Evolutionary conservation across 1,140 invertebrate genomes (phyloP), one percentile per base, ranked within the genome.

Genomic region (Pseudomyrmex pallidus): DNA sequence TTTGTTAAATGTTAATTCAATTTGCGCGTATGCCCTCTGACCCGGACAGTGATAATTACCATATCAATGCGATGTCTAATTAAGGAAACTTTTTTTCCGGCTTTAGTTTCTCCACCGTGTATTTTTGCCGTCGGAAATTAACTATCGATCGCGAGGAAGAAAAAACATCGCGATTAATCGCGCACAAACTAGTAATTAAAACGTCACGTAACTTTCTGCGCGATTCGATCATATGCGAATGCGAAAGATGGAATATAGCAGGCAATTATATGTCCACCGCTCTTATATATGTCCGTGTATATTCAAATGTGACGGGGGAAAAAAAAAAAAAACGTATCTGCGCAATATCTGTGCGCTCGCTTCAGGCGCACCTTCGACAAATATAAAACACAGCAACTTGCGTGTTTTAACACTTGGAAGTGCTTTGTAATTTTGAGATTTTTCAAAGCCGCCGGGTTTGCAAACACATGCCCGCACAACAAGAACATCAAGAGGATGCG

Each of bases 171-270:
- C 20, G 1, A 1, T 9, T 72, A 80, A 59, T 80, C 12, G 20
- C 7, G 25, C 17, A 70, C 12, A 57, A 77, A 44, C 20, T 44
- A 15, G 10, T 48, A 80, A 72, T 72, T 80, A 80, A 59, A 80
- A n/a, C 15, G 25, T 25, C 20, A 80, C 54, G 15, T 70, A 70
- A 70, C 35, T 67, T 57, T 78, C 52, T 50, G 64, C 54, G 57
- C 46, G 74, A 68, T 68, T 57, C 10, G 5, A 44, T 56, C 35
- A 7, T 25, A 25, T 1, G 48, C 4, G 15, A 70, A 22, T 70
- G 9, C 15, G 1, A 48, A 46, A 50, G 0, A 25, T 68, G 59
- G 15, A 70, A n/a, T 54, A 70, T 35, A 10, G 13, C 0, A 72
- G 72, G 20, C 35, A 59, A 68, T 56, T 70, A 70, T 70, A 70